phyloP scores from a whole-genome alignment of 1,140 invertebrate species.

The Hyles vespertilio region DNA sequence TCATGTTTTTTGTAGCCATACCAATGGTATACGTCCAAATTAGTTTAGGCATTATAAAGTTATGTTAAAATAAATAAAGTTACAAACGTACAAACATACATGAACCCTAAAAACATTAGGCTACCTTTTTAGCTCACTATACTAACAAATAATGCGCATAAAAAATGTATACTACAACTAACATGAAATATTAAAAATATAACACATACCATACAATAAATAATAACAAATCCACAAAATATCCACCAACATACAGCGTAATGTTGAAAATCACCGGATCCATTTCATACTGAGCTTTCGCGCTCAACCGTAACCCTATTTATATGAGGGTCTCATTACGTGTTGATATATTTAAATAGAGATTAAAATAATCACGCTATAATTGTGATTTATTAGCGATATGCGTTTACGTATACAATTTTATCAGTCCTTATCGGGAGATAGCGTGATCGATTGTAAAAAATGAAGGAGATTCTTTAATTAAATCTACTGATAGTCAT shows the following conservation, averaged over 20 bases:
- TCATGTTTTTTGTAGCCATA: too few relatives aligned
- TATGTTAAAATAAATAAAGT: too few relatives aligned
- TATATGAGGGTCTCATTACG: not conserved
- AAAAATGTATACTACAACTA: not conserved
- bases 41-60: too few relatives aligned
- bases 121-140: not conserved
- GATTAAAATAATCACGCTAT: not conserved
- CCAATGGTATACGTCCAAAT: too few relatives aligned
- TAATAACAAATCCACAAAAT: not conserved
- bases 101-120: too few relatives aligned
- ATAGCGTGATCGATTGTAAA: too few relatives aligned
- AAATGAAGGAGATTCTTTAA: not conserved
- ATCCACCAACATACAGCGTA: not conserved
- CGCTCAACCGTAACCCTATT: not conserved
- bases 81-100: too few relatives aligned
- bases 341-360: not conserved
- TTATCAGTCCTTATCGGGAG: too few relatives aligned
- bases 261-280: slow-evolving; percentile 2
- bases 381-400: too few relatives aligned
- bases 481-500: too few relatives aligned
- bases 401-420: too few relatives aligned
- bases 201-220: slow-evolving; percentile 6
- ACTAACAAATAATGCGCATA: not conserved
- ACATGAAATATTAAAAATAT: not conserved
- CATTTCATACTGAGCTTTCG: slow-evolving; percentile 9